Conservation (phyloP, 2,797 vertebrate genomes). For the Vipera latastei region DNA sequence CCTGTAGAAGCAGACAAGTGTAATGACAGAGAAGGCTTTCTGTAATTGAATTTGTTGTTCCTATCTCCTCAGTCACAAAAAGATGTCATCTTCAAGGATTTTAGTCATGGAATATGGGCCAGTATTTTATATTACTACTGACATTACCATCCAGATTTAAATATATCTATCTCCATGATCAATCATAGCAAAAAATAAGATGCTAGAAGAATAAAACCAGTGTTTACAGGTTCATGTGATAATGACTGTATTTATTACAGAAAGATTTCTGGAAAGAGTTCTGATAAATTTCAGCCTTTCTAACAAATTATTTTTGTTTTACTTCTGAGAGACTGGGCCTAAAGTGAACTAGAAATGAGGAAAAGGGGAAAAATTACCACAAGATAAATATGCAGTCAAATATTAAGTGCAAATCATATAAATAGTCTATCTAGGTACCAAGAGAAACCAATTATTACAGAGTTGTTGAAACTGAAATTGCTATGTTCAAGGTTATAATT, state of each 20-base stretch:
- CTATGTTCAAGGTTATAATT: conserved; percentile 37
- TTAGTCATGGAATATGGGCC: conserved; percentile 50
- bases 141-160: conserved; percentile 34
- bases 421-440: conserved; percentile 56
- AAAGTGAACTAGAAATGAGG: conserved; percentile 39
- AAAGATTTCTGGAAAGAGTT: background rate
- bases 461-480: conserved; percentile 43
- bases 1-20: conserved; percentile 73
- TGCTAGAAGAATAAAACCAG: conserved; percentile 1
- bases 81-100: conserved; percentile 72
- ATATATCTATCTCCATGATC: conserved; percentile 18
- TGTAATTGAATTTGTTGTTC: conserved; percentile 82
- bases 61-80: conserved; percentile 73
- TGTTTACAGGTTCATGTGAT: background rate
- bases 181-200: conserved; percentile 18
- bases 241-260: conserved; percentile 30
- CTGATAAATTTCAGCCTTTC: conserved; percentile 34
- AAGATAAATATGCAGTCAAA: conserved; percentile 40
- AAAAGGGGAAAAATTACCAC: conserved; percentile 3
- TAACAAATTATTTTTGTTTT: conserved; percentile 41
- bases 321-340: conserved; percentile 5
- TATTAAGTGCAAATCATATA: conserved; percentile 49
- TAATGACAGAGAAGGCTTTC: conserved; percentile 71
- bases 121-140: conserved; percentile 42
- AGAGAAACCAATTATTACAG: conserved; percentile 49